These are phyloP conservation scores for Ageneiosus marmoratus DNA, from an alignment of 2,113 vertebrate species.

Conservation along the genomic window DNA sequence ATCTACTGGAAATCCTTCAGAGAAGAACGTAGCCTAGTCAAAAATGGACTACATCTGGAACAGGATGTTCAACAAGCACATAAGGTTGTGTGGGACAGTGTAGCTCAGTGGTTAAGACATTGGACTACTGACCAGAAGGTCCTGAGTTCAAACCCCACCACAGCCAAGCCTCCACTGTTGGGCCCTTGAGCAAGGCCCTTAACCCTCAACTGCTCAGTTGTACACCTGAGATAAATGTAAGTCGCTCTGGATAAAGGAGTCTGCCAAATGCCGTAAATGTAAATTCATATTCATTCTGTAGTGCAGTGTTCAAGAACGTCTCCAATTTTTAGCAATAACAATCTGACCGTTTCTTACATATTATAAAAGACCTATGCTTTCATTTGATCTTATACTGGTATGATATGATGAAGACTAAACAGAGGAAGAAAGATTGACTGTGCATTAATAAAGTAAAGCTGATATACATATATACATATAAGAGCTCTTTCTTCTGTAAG, in stretches of 20 bases:
- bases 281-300: no score
- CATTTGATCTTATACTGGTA: neutral
- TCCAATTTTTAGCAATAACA: neutral
- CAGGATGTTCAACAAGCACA: neutral
- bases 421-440: neutral
- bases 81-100: no score
- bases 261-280: no score
- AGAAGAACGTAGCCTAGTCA: neutral
- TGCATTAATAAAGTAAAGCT: neutral
- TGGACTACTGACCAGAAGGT: no score
- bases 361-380: neutral
- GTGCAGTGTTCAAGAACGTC: neutral
- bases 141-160: no score
- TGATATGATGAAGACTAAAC: neutral
- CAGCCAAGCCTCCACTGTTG: no score
- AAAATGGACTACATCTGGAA: neutral
- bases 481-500: neutral
- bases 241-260: no score
- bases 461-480: no score
- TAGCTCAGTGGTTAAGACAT: no score
- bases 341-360: neutral
- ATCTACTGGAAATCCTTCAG: neutral
- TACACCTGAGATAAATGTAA: no score
- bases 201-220: no score
- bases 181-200: no score